A percentile compares a stretch with the other conserved stretches of the same genome.
Evolutionary conservation across 1,140 invertebrate genomes (phyloP).

Genomic region (Scaptomyza graminum): DNA sequence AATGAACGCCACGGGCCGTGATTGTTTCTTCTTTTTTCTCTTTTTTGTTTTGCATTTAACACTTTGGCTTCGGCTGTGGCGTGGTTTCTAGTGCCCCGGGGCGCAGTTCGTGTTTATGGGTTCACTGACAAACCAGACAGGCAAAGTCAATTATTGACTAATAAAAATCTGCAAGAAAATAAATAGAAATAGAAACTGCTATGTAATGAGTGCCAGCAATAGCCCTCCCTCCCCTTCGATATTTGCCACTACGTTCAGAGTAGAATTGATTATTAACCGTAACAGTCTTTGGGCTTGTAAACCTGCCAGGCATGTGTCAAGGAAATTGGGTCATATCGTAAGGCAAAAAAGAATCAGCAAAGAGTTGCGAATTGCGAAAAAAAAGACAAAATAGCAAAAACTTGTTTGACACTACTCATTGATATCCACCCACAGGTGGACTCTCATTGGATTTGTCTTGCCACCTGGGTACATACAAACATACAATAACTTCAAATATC

Average conservation of each 20-base stretch:
- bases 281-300: slow-evolving; percentile 76
- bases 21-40: slow-evolving; percentile 5
- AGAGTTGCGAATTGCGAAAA: slow-evolving; percentile 29
- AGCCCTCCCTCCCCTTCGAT: neutral
- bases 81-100: slow-evolving; percentile 49
- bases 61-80: slow-evolving; percentile 21
- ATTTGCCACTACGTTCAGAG: neutral
- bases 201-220: slow-evolving; percentile 62
- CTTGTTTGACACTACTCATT: slow-evolving; percentile 63
- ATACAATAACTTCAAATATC: slow-evolving; percentile 17
- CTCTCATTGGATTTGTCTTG: slow-evolving; percentile 66
- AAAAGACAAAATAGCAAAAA: slow-evolving; percentile 29
- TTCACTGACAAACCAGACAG: slow-evolving; percentile 72
- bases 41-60: slow-evolving; percentile 39
- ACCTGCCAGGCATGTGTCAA: slow-evolving; percentile 80
- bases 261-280: slow-evolving; percentile 78
- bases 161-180: slow-evolving; percentile 71
- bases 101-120: slow-evolving; percentile 63
- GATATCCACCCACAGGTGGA: slow-evolving; percentile 68
- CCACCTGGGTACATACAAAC: slow-evolving; percentile 51
- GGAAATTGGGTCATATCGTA: slow-evolving; percentile 74
- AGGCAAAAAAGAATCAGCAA: slow-evolving; percentile 54
- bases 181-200: slow-evolving; percentile 29
- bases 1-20: slow-evolving; percentile 46
- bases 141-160: slow-evolving; percentile 79